These are phyloP conservation scores for Solea senegalensis DNA, from an alignment of 2,113 vertebrate genomes.

Conservation along the genomic window DNA sequence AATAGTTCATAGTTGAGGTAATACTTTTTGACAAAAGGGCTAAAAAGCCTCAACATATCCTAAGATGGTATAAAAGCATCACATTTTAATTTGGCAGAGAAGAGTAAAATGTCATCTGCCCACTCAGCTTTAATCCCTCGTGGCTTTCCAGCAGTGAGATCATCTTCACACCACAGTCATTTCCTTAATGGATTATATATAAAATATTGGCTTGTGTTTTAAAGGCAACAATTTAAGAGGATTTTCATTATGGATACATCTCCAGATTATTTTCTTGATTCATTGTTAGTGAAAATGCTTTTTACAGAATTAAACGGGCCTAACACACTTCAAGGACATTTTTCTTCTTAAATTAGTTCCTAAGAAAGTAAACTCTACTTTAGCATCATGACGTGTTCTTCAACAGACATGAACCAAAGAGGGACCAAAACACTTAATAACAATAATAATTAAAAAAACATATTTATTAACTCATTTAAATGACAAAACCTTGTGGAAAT, in stretches of 20 bases:
- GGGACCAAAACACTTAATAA: too few relatives aligned
- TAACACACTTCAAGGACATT: too few relatives aligned
- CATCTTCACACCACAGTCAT: slow-evolving; percentile 6
- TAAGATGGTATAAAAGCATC: not conserved
- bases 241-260: not conserved
- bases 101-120: not conserved
- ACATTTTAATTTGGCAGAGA: slow-evolving; percentile 19
- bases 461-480: too few relatives aligned
- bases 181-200: not conserved
- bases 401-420: too few relatives aligned
- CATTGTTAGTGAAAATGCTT: not conserved
- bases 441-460: too few relatives aligned
- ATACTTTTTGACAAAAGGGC: slow-evolving; percentile 15
- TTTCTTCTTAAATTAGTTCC: too few relatives aligned
- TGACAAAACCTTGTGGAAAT: too few relatives aligned
- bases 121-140: slow-evolving; percentile 7
- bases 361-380: too few relatives aligned
- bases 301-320: too few relatives aligned
- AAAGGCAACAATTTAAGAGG: not conserved
- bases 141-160: slow-evolving; percentile 5
- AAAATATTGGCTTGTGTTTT: not conserved
- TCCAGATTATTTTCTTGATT: not conserved
- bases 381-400: too few relatives aligned
- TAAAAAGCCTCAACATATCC: not conserved
- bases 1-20: not conserved